phyloP scores from a whole-genome alignment of 2,888 invertebrate species.

The Microplitis deprimator region DNA sequence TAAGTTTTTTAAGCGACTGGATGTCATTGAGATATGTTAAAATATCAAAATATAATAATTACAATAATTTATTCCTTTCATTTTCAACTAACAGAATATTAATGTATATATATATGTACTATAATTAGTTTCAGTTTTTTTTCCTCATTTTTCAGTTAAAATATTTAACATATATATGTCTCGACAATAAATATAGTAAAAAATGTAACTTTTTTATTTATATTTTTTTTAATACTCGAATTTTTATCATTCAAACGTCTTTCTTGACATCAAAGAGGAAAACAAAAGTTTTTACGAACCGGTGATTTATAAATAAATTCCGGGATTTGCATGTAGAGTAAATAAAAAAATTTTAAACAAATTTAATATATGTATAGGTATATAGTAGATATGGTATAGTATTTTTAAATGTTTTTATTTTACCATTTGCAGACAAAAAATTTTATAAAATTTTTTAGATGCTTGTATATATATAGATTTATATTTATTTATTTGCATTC shows the following conservation, averaged over 20 bases:
- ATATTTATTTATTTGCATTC: neutral
- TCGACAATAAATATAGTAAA: no score
- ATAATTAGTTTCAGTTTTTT: neutral
- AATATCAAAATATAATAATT: neutral
- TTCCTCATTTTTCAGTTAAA: no score
- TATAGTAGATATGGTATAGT: neutral
- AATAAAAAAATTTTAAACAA: no score
- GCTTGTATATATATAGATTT: neutral
- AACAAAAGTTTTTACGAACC: neutral
- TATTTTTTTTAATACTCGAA: neutral
- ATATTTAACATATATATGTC: no score
- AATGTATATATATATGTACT: neutral
- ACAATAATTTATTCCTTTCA: neutral
- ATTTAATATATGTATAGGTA: no score
- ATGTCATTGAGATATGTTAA: neutral
- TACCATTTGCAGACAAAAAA: neutral
- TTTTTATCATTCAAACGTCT: neutral
- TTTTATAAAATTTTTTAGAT: neutral
- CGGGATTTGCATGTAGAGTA: no score
- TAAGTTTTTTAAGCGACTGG: neutral
- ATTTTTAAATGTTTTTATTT: neutral
- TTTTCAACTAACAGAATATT: neutral
- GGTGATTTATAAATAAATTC: neutral
- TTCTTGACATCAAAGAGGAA: neutral
- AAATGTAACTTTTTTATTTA: neutral